Evolutionary conservation across 2,888 invertebrate genomes (phyloP).

Genomic region (Drosophila affinis): DNA sequence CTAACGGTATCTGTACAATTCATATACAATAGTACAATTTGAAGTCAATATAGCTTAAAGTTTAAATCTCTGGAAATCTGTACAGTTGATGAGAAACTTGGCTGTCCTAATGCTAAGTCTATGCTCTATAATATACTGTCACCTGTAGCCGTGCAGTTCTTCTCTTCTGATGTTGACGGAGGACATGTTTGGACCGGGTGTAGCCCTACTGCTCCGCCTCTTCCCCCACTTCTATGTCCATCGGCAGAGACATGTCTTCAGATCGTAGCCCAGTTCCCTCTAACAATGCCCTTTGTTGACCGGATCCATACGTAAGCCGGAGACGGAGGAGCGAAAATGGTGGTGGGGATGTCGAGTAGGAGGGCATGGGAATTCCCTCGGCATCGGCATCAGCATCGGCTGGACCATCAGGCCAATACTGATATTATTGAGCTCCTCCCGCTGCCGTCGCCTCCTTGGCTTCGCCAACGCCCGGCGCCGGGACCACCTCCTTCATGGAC

Average conservation of each 20-base stretch:
- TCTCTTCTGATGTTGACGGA: background rate
- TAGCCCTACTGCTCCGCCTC: slow-evolving; percentile 21
- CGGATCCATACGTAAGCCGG: slow-evolving; percentile 17
- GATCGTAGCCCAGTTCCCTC: slow-evolving; percentile 24
- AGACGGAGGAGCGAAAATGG: slow-evolving; percentile 46
- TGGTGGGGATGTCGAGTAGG: slow-evolving; percentile 61
- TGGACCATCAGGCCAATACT: slow-evolving; percentile 24
- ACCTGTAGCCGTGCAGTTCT: slow-evolving; percentile 4
- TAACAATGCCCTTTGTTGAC: slow-evolving; percentile 18
- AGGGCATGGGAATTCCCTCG: background rate
- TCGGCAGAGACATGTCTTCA: slow-evolving; percentile 23
- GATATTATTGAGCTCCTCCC: slow-evolving; percentile 52
- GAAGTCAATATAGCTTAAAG: background rate
- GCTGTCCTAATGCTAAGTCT: background rate
- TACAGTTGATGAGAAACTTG: background rate
- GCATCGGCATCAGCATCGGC: slow-evolving; percentile 9
- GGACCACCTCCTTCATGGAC: slow-evolving; percentile 85
- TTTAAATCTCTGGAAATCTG: background rate
- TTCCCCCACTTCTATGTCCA: slow-evolving; percentile 21
- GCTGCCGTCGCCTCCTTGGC: slow-evolving; percentile 49
- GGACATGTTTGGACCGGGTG: slow-evolving; percentile 20
- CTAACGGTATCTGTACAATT: background rate
- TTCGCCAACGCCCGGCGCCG: slow-evolving; percentile 46
- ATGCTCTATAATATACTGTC: slow-evolving; percentile 34
- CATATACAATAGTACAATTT: background rate